Conservation (phyloP, 1,140 invertebrate species). For the honey bee (Apis mellifera) region Amel_HAv3.1 CM009942.2:5335501-5336000, state of each 20-base stretch:
- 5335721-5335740: background rate
- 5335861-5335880: no score
- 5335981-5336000: no score
- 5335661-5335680: background rate
- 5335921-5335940: no score
- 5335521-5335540: constrained; percentile 17
- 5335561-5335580: constrained; percentile 24
- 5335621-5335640: constrained; percentile 28
- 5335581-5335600: constrained; percentile 30
- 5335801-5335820: no score
- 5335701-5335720: background rate
- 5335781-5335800: no score
- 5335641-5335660: constrained; percentile 25
- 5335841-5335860: no score
- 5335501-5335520: constrained; percentile 45
- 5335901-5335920: no score
- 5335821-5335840: no score
- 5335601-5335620: constrained; percentile 38
- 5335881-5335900: no score
- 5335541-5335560: background rate
- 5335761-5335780: no score
- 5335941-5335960: no score
- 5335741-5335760: background rate
- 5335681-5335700: background rate
- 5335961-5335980: no score